A percentile compares a stretch with the other conserved stretches of the same genome.
Conservation (phyloP, 2,797 vertebrate genomes). For the Malacoctenus gilli region DNA sequence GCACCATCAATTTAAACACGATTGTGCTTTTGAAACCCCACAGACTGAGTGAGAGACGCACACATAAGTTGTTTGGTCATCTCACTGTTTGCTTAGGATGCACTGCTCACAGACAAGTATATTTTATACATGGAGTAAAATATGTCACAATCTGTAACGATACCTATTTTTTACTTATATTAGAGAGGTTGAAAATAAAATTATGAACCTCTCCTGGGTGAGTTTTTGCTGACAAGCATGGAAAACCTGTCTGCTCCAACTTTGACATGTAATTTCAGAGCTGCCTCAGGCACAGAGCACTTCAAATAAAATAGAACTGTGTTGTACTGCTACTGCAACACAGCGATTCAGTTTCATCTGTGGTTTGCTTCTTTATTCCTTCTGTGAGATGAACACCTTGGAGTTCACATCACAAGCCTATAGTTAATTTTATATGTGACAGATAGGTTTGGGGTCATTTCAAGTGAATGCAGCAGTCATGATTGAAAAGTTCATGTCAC, state of each 20-base stretch:
- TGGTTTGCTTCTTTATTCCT: constrained; percentile 35
- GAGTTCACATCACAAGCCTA: not conserved
- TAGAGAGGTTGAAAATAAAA: too few relatives aligned
- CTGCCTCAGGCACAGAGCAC: constrained; percentile 52
- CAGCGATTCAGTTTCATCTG: constrained; percentile 25
- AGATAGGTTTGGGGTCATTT: too few relatives aligned
- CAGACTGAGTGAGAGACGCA: constrained; percentile 25
- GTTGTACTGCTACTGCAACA: constrained; percentile 68
- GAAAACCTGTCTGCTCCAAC: constrained; percentile 25
- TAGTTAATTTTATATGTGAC: too few relatives aligned
- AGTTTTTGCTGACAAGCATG: constrained; percentile 19
- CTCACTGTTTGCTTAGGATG: constrained; percentile 30
- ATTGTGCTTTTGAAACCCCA: constrained; percentile 37
- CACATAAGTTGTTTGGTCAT: constrained; percentile 7
- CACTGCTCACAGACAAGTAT: constrained; percentile 14
- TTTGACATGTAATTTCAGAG: constrained; percentile 46
- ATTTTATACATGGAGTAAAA: constrained; percentile 32
- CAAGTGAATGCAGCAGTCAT: too few relatives aligned
- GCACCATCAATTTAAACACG: constrained; percentile 56
- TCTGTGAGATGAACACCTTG: not conserved
- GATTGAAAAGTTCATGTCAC: too few relatives aligned
- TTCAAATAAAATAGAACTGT: constrained; percentile 44
- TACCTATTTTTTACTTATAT: constrained; percentile 9
- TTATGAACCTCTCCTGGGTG: not conserved
- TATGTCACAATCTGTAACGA: constrained; percentile 21